phyloP scores from a whole-genome alignment of 2,113 vertebrate genomes.

The Taxidea taxus region DNA sequence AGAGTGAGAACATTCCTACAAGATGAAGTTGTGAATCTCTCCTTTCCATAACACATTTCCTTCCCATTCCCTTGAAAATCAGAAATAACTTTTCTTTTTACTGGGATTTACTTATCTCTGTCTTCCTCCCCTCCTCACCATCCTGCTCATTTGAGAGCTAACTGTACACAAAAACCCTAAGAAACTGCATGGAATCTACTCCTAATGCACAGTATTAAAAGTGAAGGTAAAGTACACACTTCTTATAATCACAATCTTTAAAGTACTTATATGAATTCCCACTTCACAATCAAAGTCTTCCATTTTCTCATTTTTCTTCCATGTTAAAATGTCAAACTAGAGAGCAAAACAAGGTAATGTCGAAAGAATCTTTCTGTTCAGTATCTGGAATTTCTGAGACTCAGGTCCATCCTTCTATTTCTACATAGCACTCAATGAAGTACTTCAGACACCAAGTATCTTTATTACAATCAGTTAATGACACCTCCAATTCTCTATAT shows the following conservation, averaged over 20 bases:
- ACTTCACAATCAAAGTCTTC: background rate
- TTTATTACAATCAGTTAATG: background rate
- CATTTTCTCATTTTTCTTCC: background rate
- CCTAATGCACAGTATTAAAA: background rate
- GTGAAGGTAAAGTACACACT: background rate
- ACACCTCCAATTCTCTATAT: background rate
- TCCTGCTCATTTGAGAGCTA: background rate
- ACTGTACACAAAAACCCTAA: background rate
- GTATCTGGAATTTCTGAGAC: background rate
- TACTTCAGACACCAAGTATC: background rate
- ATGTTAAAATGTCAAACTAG: slow-evolving; percentile 27
- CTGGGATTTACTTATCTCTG: background rate
- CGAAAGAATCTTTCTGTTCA: background rate
- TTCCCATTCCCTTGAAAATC: background rate
- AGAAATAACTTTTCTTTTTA: background rate
- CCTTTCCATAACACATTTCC: background rate
- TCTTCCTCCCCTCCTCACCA: background rate
- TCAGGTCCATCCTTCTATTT: background rate
- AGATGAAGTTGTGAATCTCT: background rate
- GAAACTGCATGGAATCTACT: background rate
- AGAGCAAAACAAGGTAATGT: background rate
- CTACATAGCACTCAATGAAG: background rate
- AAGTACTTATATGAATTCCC: background rate
- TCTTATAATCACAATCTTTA: background rate
- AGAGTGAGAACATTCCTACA: background rate